These are phyloP conservation scores for Himalopsyche japonica DNA, from an alignment of 2,888 invertebrate genomes.

Conservation along the genomic window DNA sequence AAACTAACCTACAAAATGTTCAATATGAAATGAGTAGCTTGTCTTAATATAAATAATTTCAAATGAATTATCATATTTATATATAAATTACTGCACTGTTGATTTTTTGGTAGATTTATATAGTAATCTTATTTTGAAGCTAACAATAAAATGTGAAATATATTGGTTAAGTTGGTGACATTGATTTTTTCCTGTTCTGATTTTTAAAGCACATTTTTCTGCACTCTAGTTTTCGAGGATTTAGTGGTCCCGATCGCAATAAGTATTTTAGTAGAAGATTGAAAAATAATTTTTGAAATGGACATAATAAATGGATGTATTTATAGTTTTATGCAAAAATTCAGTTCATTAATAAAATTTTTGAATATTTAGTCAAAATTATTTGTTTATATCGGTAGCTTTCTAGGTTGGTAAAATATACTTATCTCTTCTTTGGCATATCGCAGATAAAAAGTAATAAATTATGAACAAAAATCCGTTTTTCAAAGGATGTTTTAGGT, in stretches of 20 bases:
- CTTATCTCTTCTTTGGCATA: not conserved
- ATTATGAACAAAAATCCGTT: not conserved
- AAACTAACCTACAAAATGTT: slow-evolving; percentile 40
- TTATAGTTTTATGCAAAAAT: not conserved
- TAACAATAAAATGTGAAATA: not conserved
- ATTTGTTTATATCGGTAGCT: not conserved
- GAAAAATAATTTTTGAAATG: not conserved
- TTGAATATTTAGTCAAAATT: not conserved
- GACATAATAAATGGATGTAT: not conserved
- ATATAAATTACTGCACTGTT: not conserved
- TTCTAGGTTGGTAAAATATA: not conserved
- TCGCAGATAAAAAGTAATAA: not conserved
- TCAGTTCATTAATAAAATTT: not conserved
- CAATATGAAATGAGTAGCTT: slow-evolving; percentile 40
- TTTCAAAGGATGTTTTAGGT: slow-evolving; percentile 16
- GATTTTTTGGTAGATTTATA: not conserved
- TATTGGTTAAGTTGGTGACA: not conserved
- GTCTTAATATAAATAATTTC: slow-evolving; percentile 26
- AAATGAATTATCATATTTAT: not conserved
- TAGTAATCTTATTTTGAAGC: not conserved
- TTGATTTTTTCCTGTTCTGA: not conserved
- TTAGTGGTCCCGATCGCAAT: not conserved
- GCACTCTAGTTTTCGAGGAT: not conserved
- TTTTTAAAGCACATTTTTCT: not conserved
- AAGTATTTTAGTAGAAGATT: not conserved